Conservation (phyloP, 2,888 invertebrate genomes). For the Merodon equestris region DNA sequence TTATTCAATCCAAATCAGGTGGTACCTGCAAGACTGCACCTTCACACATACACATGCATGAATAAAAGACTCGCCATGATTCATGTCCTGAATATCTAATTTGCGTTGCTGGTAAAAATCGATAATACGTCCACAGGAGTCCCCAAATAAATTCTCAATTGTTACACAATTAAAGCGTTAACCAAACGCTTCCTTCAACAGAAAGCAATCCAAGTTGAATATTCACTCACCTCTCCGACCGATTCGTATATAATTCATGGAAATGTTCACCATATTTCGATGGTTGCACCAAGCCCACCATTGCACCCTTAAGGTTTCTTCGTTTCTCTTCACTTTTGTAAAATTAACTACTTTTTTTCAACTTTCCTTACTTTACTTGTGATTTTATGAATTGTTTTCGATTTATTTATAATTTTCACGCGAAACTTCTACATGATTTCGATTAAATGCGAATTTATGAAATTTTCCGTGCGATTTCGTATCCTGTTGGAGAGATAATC, state of each 20-base stretch:
- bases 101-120: conserved; percentile 23
- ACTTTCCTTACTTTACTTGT: neutral
- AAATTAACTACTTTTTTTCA: conserved; percentile 21
- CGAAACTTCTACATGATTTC: conserved; percentile 6
- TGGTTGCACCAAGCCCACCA: conserved; percentile 78
- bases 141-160: too few relatives aligned
- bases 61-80: neutral
- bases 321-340: conserved; percentile 10
- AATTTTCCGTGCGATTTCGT: conserved; percentile 19
- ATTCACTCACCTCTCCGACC: conserved; percentile 74
- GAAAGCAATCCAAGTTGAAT: too few relatives aligned
- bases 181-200: too few relatives aligned
- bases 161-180: too few relatives aligned
- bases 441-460: neutral
- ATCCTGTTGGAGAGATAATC: conserved; percentile 27
- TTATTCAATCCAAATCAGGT: too few relatives aligned
- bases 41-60: neutral
- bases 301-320: conserved; percentile 60
- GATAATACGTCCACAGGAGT: conserved; percentile 2
- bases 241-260: conserved; percentile 78
- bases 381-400: neutral
- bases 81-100: conserved; percentile 5
- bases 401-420: conserved; percentile 10
- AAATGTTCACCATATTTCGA: conserved; percentile 79
- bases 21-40: neutral